These are phyloP conservation scores for Mamestra brassicae DNA, from an alignment of 2,888 invertebrate genomes.

Conservation along the genomic window DNA sequence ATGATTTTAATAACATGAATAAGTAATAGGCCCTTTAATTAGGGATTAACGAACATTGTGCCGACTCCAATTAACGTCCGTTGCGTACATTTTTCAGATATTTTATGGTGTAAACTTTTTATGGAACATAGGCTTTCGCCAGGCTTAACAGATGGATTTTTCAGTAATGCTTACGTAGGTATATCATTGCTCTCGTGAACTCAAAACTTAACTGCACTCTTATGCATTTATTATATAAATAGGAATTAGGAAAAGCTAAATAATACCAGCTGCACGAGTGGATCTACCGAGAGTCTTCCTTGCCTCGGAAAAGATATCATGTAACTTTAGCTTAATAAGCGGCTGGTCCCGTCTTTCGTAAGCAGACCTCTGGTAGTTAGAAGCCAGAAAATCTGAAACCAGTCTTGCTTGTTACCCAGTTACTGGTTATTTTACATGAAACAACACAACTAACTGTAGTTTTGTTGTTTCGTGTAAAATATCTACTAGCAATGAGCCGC, in stretches of 20 bases:
- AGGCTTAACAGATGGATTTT: not conserved
- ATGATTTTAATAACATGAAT: conserved; percentile 37
- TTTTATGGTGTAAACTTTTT: not conserved
- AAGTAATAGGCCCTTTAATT: conserved; percentile 27
- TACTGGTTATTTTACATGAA: not conserved
- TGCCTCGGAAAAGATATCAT: no score
- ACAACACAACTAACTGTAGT: no score
- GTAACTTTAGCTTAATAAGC: not conserved
- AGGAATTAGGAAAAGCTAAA: no score
- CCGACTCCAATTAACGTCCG: not conserved
- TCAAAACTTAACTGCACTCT: no score
- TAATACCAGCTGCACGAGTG: no score
- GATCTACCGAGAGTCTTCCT: no score
- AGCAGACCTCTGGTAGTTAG: no score
- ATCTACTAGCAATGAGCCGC: no score
- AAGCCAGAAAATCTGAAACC: no score
- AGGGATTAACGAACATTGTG: conserved; percentile 17
- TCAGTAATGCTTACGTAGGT: not conserved
- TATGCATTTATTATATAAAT: no score
- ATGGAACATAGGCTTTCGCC: not conserved
- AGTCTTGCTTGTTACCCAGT: not conserved
- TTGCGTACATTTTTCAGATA: not conserved
- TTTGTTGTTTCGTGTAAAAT: no score
- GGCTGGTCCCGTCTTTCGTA: not conserved
- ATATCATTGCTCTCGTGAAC: not conserved